These are phyloP conservation scores for Fulmarus glacialis DNA, from an alignment of 2,113 vertebrate genomes.

Conservation along the genomic window DNA sequence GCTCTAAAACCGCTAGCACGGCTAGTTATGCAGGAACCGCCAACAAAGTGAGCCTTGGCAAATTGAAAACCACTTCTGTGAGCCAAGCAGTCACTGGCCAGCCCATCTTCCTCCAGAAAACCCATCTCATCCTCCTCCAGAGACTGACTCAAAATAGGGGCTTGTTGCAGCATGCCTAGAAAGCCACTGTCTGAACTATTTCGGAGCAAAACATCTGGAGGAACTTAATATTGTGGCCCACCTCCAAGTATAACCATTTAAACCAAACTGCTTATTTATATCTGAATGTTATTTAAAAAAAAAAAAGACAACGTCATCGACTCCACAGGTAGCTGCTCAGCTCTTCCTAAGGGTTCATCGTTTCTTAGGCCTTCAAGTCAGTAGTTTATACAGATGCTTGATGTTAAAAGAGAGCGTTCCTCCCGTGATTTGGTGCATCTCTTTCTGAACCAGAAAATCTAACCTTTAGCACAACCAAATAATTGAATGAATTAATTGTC, in stretches of 20 bases:
- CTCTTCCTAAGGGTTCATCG: fast-evolving
- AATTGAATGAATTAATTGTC: neutral
- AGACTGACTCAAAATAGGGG: neutral
- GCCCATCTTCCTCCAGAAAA: neutral
- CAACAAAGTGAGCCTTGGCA: neutral
- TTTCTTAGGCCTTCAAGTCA: neutral
- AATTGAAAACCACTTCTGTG: neutral
- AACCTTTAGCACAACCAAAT: neutral
- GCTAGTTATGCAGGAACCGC: neutral
- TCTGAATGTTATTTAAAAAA: neutral
- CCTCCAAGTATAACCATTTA: neutral
- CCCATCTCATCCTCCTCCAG: neutral
- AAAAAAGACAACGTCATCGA: neutral
- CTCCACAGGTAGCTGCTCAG: neutral
- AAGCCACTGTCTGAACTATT: neutral
- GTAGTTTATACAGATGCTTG: neutral
- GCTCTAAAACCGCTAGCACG: neutral
- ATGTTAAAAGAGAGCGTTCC: fast-evolving
- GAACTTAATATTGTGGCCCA: neutral
- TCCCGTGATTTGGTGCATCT: neutral
- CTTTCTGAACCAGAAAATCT: neutral
- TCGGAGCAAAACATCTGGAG: constrained; percentile 8
- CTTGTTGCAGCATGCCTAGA: neutral
- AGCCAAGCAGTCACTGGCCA: neutral
- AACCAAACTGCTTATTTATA: neutral